Base-by-base conservation (phyloP, 2,888 invertebrate genomes). In the Drosophila longiperda region DNA sequence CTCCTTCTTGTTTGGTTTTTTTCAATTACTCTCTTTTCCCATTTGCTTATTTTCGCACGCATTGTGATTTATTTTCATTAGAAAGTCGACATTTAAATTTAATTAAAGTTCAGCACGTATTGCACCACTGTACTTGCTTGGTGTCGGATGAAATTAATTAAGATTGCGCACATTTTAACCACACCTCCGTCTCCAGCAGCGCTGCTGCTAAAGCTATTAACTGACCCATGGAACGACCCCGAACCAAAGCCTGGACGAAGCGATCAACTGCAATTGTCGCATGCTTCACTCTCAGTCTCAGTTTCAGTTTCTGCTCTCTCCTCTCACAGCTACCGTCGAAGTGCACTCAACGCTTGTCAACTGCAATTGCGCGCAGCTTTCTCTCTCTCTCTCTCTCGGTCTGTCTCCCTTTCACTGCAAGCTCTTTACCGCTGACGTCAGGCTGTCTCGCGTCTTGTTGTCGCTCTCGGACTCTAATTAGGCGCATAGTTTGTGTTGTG, bases 161-260 rank as follows among this genome's bases (percentile, higher is more conserved):
- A 89, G 58, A 71, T 87, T 78, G 61, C 69, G 62, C 55, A 59
- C 58, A 57, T 48, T 45, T 62, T 33, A 63, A 32, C 50, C 36
- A 71, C 58, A 61, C 38, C 53, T 48, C 76, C 61, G 45, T 29
- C 50, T 49, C n/a, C 60, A 23, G 26, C 36, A 33, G 40, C 59
- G 85, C 66, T 63, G 66, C 66, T 66, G 89, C 67, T 66, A 52
- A 65, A 59, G 68, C 84, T 57, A 89, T 83, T 81, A 81, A 74
- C 78, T 83, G 89, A 87, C 87, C 87, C 87, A 69, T 61, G 67
- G 48, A 71, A 61, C 45, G 72, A 69, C 61, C 82, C 69, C 69
- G 34, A 49, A 53, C 62, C 45, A 55, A 65, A 63, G 42, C 12
- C 23, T 38, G 42, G n/a, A 50, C 49, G 42, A 71, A 29, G 17